Percentiles rank a stretch among this genome's conserved stretches.
Conservation (phyloP, 2,888 invertebrate genomes). For the Drosophila neotestacea region DNA sequence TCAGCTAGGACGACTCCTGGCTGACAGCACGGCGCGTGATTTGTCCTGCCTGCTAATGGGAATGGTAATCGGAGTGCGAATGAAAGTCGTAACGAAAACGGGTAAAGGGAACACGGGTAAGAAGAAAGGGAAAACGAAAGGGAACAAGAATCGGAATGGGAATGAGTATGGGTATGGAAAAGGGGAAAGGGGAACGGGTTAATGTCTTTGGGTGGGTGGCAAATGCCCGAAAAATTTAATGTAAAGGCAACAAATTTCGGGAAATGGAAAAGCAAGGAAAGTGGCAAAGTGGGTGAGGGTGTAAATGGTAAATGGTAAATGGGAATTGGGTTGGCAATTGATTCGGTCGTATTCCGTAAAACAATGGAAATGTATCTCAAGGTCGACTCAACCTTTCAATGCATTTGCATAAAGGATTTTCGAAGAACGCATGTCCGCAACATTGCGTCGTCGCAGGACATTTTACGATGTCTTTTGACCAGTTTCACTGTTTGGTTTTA, state of each 20-base stretch:
- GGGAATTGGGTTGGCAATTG: slow-evolving; percentile 33
- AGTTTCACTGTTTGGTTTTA: slow-evolving; percentile 51
- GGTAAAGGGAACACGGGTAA: not conserved
- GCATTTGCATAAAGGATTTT: slow-evolving; percentile 75
- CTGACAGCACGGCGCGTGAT: slow-evolving; percentile 51
- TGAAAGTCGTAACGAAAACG: slow-evolving; percentile 22
- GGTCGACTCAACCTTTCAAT: slow-evolving; percentile 47
- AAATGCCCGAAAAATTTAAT: slow-evolving; percentile 11
- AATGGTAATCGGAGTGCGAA: slow-evolving; percentile 34
- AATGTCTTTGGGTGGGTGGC: slow-evolving; percentile 14
- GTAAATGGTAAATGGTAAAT: slow-evolving; percentile 9
- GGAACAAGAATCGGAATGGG: not conserved
- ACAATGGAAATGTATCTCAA: slow-evolving; percentile 48
- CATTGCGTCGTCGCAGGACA: slow-evolving; percentile 59
- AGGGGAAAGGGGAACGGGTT: slow-evolving; percentile 35
- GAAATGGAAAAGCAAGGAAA: slow-evolving; percentile 2
- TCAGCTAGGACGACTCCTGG: slow-evolving; percentile 31
- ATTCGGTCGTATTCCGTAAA: slow-evolving; percentile 21
- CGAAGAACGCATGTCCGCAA: slow-evolving; percentile 55
- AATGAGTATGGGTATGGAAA: not conserved
- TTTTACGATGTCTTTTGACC: slow-evolving; percentile 41
- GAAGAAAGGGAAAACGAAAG: not conserved
- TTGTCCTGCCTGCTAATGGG: slow-evolving; percentile 66
- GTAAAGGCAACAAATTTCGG: slow-evolving; percentile 18
- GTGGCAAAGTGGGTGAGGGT: not conserved